These are phyloP conservation scores for Cryptus viduatorius DNA, from an alignment of 2,888 invertebrate genomes.

Conservation along the genomic window DNA sequence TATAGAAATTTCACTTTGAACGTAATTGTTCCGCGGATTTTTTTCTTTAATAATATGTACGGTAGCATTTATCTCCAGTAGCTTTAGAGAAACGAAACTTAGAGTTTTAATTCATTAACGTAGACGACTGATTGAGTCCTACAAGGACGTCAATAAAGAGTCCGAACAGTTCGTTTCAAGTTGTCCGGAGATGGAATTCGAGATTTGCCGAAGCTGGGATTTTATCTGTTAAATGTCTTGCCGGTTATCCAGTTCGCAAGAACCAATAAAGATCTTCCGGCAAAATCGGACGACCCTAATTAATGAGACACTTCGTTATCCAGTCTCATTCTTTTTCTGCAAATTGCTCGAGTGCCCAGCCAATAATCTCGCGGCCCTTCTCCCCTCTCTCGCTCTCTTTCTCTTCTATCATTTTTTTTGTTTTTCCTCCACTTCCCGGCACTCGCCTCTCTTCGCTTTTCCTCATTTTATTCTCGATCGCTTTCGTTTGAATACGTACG, in stretches of 20 bases:
- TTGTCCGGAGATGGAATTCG: slow-evolving; percentile 29
- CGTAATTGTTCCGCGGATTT: not conserved
- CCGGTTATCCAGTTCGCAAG: slow-evolving; percentile 48
- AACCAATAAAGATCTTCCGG: slow-evolving; percentile 59
- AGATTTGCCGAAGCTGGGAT: slow-evolving; percentile 53
- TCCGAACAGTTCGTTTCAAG: slow-evolving; percentile 23
- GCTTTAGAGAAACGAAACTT: slow-evolving; percentile 5
- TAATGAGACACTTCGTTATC: slow-evolving; percentile 63
- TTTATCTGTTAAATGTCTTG: slow-evolving; percentile 42
- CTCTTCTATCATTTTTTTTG: not conserved
- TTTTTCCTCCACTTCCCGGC: not conserved
- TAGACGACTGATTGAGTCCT: slow-evolving; percentile 46
- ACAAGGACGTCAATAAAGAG: slow-evolving; percentile 14
- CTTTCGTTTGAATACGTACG: not conserved
- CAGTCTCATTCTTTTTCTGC: slow-evolving; percentile 28
- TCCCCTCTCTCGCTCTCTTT: not conserved
- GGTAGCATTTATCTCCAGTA: not conserved
- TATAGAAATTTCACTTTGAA: not conserved
- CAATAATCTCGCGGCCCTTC: slow-evolving; percentile 32
- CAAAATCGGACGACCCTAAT: slow-evolving; percentile 56
- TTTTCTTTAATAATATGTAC: not conserved
- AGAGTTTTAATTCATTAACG: slow-evolving; percentile 45
- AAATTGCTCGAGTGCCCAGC: slow-evolving; percentile 46
- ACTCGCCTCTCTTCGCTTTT: slow-evolving; percentile 10
- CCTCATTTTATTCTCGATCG: slow-evolving; percentile 38